Evolutionary conservation across 2,113 vertebrate species (phyloP), one percentile per base, ranked within the genome.

Genomic region (Petromus typicus): DNA sequence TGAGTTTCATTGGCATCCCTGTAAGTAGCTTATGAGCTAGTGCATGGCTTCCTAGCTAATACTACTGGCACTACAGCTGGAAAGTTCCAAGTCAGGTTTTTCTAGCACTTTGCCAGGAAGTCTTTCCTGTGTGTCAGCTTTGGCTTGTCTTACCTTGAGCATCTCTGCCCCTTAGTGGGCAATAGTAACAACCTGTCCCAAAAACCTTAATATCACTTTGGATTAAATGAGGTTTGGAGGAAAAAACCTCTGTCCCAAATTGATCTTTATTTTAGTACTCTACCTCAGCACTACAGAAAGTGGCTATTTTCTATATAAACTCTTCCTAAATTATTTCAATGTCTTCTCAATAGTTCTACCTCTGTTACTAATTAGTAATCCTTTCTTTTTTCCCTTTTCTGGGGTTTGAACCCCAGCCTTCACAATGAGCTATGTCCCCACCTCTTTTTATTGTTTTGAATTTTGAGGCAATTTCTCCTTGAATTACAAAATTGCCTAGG

Each of bases 11-110:
- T 78, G 91, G 5, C n/a, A 61, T 93, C 27, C 18, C 48, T 90
- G 4, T 8, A 83, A 54, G 45, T 37, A 92, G 40, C 80, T 86
- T 67, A 30, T 45, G 63, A 27, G 43, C 57, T 67, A 75, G 7
- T 89, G n/a, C 16, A 10, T 94, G 6, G 9, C 63, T 93, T 91
- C 75, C 75, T 34, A 91, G 73, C n/a, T 80, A 84, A 76, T 84
- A 90, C 89, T 90, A 86, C 76, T 87, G 63, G 10, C 51, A 84
- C 32, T 20, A 2, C 3, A 67, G 37, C 23, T 59, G 22, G 13
- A 18, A 78, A 10, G 25, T 78, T 71, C 48, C 75, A 56, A 91
- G 48, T 14, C 27, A 45, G 8, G 11, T 59, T 93, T 86, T 83
- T 61, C 43, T 67, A 56, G 25, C 20, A 45, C 17, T 30, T 12